Evolutionary conservation across 2,113 vertebrate species (phyloP).

Genomic region (Panthera tigris): DNA sequence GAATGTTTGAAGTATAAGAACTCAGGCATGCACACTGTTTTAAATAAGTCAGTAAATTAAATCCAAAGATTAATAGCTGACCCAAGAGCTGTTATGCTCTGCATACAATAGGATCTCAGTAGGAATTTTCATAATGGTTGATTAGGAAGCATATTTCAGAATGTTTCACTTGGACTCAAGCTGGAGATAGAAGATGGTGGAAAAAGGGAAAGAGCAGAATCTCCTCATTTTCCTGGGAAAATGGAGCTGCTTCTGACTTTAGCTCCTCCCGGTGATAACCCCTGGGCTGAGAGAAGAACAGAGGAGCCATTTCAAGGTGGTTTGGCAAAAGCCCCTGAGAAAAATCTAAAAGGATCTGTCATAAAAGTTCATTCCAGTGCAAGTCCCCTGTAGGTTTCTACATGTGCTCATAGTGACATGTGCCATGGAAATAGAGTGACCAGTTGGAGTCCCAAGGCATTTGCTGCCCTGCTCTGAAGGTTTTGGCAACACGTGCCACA

Average conservation of each 20-base stretch:
- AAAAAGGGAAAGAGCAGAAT: background rate
- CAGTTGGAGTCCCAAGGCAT: background rate
- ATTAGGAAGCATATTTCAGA: conserved; percentile 20
- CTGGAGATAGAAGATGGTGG: background rate
- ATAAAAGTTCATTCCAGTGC: background rate
- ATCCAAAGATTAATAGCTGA: background rate
- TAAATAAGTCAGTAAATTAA: conserved; percentile 26
- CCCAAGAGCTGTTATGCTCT: background rate
- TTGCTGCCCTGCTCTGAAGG: background rate
- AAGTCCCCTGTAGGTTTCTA: background rate
- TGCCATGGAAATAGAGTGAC: background rate
- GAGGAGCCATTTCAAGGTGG: background rate
- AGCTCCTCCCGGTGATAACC: background rate
- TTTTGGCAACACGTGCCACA: background rate
- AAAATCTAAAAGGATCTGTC: background rate
- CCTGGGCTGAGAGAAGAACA: background rate
- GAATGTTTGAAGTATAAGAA: background rate
- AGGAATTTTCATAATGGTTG: background rate
- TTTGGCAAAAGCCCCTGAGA: background rate
- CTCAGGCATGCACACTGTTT: background rate
- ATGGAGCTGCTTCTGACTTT: background rate
- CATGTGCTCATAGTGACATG: background rate
- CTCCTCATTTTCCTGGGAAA: background rate
- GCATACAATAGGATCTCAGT: background rate
- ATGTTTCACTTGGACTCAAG: background rate